Conservation (phyloP, 2,888 invertebrate genomes). For the Onthophagus sagittarius region DNA sequence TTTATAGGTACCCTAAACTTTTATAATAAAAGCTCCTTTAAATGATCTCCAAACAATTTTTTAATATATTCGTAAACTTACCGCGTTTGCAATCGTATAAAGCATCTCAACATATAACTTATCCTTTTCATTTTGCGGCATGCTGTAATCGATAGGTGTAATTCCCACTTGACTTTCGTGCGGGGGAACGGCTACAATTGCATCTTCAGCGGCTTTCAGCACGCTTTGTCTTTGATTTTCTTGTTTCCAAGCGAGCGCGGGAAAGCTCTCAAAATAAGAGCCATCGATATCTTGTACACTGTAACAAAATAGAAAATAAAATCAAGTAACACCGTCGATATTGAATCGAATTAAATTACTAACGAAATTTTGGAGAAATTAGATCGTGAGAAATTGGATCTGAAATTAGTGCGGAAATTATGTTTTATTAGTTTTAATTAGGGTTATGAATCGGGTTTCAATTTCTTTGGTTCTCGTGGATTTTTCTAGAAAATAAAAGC, state of each 20-base stretch:
- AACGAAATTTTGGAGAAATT: neutral
- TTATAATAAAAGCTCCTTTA: neutral
- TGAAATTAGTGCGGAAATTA: neutral
- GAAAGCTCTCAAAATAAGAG: slow-evolving; percentile 92
- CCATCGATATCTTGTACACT: slow-evolving; percentile 94
- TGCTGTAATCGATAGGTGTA: slow-evolving; percentile 44
- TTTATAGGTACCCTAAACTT: neutral
- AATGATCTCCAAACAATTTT: neutral
- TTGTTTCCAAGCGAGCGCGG: slow-evolving; percentile 87
- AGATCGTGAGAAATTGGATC: neutral
- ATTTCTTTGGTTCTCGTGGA: neutral
- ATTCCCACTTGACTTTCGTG: slow-evolving; percentile 43
- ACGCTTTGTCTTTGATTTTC: slow-evolving; percentile 82
- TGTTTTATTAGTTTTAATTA: too few relatives aligned
- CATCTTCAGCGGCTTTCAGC: slow-evolving; percentile 64
- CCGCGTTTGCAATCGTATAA: slow-evolving; percentile 94
- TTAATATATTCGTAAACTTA: slow-evolving; percentile 49
- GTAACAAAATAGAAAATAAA: neutral
- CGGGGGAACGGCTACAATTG: slow-evolving; percentile 60
- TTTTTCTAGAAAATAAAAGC: neutral
- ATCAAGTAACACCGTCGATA: neutral
- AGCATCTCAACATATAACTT: slow-evolving; percentile 85
- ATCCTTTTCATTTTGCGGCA: slow-evolving; percentile 56
- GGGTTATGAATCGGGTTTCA: neutral
- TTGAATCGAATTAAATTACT: neutral